Evolutionary conservation across 53 echinoderm and acorn worm species (phyloP).

Genomic region (Actinopyga echinites): DNA sequence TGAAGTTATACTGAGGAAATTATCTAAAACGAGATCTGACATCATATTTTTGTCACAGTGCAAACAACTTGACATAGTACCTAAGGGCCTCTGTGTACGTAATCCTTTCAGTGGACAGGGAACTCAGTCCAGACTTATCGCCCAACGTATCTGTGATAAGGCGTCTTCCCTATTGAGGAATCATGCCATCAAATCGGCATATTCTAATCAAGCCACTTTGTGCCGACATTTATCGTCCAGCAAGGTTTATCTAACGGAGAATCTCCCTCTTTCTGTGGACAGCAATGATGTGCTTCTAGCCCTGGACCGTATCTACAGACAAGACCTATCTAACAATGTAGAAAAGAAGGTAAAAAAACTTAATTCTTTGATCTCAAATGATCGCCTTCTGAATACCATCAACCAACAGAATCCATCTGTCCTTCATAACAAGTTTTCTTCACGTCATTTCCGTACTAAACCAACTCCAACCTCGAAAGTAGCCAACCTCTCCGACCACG

Average conservation of each 20-base stretch:
- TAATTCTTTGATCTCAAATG: too few relatives aligned
- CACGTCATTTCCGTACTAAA: too few relatives aligned
- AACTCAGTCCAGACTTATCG: background rate
- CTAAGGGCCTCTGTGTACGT: background rate
- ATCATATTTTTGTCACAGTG: constrained; percentile 1
- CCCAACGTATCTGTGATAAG: background rate
- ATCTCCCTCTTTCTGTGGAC: background rate
- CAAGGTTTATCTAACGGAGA: background rate
- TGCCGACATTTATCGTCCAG: background rate
- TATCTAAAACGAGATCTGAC: too few relatives aligned
- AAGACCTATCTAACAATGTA: too few relatives aligned
- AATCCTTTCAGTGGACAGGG: background rate
- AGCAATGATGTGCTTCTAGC: background rate
- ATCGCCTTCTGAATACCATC: too few relatives aligned
- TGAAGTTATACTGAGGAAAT: background rate
- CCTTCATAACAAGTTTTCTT: too few relatives aligned
- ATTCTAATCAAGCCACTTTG: background rate
- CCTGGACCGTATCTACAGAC: too few relatives aligned
- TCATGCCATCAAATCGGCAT: background rate
- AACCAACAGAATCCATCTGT: too few relatives aligned
- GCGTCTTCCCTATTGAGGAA: background rate
- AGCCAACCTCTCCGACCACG: too few relatives aligned
- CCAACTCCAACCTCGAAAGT: too few relatives aligned
- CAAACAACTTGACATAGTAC: background rate
- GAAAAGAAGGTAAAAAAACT: too few relatives aligned